Evolutionary conservation across 30 jellyfish, hydroid and myxozoan genomes (phyloP).

Genomic region (Cassiopea andromeda): DNA sequence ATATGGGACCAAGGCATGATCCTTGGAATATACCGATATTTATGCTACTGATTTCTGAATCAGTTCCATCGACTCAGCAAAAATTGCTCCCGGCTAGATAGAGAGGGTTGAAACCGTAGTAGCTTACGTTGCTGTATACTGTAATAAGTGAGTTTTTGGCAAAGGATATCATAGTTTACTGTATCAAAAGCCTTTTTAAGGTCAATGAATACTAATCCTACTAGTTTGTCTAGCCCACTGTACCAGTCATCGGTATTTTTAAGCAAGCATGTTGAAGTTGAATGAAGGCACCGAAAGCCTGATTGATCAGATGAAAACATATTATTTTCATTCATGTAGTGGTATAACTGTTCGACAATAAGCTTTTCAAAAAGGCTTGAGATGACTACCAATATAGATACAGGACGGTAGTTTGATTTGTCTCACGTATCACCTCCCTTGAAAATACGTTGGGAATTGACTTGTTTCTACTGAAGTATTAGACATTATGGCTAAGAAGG

Average conservation of each 20-base stretch:
- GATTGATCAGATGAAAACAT: not conserved
- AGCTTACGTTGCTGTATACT: not conserved
- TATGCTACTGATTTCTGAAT: not conserved
- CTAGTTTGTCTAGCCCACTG: not conserved
- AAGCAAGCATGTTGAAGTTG: conserved; percentile 13
- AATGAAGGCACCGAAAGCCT: conserved; percentile 17
- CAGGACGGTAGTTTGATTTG: conserved; percentile 7
- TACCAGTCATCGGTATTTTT: not conserved
- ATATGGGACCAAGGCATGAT: not conserved
- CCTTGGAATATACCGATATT: not conserved
- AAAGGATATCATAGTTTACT: not conserved
- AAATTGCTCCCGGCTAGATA: not conserved
- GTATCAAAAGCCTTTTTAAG: not conserved
- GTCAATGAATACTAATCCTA: conserved; percentile 15
- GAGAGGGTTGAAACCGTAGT: not conserved
- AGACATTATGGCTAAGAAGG: not conserved
- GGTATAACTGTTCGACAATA: conserved; percentile 7
- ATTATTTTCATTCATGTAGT: not conserved
- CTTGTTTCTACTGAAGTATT: conserved; percentile 21
- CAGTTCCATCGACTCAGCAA: not conserved
- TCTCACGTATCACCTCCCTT: not conserved
- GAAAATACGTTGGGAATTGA: not conserved
- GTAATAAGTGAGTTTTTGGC: not conserved
- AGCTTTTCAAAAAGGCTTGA: conserved; percentile 12
- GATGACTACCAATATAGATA: not conserved